phyloP scores from a whole-genome alignment of 2,797 vertebrate species.

The Pantherophis alleghaniensis region DNA sequence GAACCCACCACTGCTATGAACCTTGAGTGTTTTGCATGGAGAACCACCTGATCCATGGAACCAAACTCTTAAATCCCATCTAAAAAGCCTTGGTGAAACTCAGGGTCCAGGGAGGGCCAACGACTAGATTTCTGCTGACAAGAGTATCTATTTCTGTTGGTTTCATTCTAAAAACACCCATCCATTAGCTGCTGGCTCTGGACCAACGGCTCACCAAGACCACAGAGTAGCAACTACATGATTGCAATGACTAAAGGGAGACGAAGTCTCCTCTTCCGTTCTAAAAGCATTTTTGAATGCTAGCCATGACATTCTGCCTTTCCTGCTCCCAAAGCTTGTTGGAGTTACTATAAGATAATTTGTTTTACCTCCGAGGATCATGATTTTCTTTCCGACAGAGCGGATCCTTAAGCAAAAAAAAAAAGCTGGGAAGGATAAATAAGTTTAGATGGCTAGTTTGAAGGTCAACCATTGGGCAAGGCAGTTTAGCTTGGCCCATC shows the following conservation, averaged over 20 bases:
- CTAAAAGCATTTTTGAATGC: slow-evolving; percentile 32
- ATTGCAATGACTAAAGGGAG: neutral
- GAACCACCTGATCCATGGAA: neutral
- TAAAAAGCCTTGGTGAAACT: too few species aligned
- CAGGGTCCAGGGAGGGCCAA: too few species aligned
- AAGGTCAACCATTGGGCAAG: neutral
- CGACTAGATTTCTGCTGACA: neutral
- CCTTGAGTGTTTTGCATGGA: neutral
- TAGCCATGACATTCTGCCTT: neutral
- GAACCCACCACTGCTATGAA: too few species aligned
- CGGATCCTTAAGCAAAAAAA: neutral
- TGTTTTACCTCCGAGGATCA: neutral
- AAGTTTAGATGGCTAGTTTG: neutral
- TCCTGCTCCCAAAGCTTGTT: neutral
- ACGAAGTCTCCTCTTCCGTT: neutral
- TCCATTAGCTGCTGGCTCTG: slow-evolving; percentile 28
- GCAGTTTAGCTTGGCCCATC: neutral
- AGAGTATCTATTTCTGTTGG: neutral
- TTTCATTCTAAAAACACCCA: neutral
- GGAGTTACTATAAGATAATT: neutral
- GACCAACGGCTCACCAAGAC: neutral
- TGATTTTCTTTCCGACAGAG: neutral
- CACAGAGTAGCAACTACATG: neutral
- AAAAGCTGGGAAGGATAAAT: neutral
- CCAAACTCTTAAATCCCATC: neutral